Evolutionary conservation across 2,113 vertebrate genomes (phyloP).

Genomic region (Antigone vipio): DNA sequence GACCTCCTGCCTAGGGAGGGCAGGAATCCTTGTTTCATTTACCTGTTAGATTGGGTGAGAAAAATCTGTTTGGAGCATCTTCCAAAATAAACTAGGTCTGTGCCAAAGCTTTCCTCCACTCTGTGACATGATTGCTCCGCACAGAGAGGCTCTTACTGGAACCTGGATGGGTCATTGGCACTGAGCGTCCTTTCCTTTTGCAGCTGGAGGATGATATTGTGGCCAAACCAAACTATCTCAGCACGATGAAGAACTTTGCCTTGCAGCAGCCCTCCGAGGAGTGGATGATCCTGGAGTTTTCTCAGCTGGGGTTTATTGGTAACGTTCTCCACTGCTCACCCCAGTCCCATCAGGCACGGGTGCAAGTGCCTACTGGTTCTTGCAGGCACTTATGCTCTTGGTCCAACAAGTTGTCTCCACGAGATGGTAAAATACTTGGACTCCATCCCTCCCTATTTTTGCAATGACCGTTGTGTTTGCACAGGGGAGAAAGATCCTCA

Average conservation of each 20-base stretch:
- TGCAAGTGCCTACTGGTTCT: not conserved
- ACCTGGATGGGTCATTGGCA: not conserved
- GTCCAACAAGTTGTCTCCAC: not conserved
- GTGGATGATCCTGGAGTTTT: conserved; percentile 99
- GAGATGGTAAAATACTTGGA: not conserved
- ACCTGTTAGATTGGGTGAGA: not conserved
- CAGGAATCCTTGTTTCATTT: not conserved
- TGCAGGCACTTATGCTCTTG: not conserved
- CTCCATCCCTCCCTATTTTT: not conserved
- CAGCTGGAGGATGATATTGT: conserved; percentile 98
- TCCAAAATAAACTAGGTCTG: not conserved
- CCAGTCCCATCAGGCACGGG: not conserved
- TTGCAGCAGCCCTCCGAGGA: conserved; percentile 96
- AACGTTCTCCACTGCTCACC: not conserved
- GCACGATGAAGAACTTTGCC: conserved; percentile 99
- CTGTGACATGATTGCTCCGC: not conserved
- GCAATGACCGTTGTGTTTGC: not conserved
- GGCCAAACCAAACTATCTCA: conserved; percentile 96
- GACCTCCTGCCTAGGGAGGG: not conserved
- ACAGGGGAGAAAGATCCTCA: not conserved
- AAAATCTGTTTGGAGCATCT: not conserved
- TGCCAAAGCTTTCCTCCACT: not conserved
- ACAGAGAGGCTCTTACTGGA: not conserved
- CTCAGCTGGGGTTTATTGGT: conserved; percentile 98
- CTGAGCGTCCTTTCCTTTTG: conserved; percentile 10